Conservation (phyloP, 2,888 invertebrate species). For the Leucophenga montana region DNA sequence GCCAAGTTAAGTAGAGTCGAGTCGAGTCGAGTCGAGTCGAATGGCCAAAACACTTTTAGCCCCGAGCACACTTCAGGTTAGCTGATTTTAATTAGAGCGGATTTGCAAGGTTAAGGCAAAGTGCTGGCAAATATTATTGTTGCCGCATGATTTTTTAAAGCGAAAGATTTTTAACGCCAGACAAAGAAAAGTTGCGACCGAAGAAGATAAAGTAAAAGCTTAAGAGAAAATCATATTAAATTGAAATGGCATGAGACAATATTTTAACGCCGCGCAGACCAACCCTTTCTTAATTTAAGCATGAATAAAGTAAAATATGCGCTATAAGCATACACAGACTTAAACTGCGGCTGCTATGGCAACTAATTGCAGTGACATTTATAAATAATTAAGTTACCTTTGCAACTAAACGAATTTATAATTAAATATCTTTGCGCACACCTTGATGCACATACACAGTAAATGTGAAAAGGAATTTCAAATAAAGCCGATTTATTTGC, state of each 20-base stretch:
- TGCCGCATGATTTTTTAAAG: not conserved
- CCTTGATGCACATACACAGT: not conserved
- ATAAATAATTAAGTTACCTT: conserved; percentile 25
- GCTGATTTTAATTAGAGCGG: conserved; percentile 24
- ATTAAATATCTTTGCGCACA: conserved; percentile 10
- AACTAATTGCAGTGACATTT: conserved; percentile 22
- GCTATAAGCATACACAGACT: not conserved
- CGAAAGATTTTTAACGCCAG: not conserved
- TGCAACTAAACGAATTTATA: conserved; percentile 20
- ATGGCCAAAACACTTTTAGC: conserved; percentile 3
- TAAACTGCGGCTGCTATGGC: conserved; percentile 3
- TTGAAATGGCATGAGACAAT: not conserved
- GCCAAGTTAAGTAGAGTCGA: not conserved
- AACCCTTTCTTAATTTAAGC: not conserved
- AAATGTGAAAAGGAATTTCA: conserved; percentile 13
- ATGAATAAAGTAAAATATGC: not conserved
- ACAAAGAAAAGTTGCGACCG: too few relatives aligned
- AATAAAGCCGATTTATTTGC: conserved; percentile 14
- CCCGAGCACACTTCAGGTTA: conserved; percentile 8
- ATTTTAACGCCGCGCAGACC: not conserved
- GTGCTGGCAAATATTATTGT: not conserved
- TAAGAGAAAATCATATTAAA: conserved; percentile 16
- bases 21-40: not conserved
- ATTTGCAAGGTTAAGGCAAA: conserved; percentile 23
- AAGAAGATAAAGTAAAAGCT: too few relatives aligned